A percentile compares a stretch with the other conserved stretches of the same genome.
Conservation (phyloP, 2,113 vertebrate species). For the Poeciliopsis retropinna region DNA sequence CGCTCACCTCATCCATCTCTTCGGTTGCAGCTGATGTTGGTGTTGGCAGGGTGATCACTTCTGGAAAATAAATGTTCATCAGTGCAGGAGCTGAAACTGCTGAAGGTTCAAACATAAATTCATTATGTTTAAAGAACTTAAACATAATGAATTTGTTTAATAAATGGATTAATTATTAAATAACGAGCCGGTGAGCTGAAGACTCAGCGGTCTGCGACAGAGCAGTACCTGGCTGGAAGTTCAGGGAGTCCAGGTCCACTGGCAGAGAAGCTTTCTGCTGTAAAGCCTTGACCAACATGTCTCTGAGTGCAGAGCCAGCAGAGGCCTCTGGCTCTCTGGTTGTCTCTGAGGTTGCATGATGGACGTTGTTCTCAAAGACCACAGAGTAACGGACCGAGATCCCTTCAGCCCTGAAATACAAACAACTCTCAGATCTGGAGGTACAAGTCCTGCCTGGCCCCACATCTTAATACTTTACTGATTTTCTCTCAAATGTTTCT, state of each 20-base stretch:
- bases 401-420: constrained; percentile 78
- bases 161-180: too few relatives aligned
- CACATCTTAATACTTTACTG: background rate
- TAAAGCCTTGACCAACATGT: constrained; percentile 82
- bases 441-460: too few relatives aligned
- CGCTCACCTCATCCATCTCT: constrained; percentile 24
- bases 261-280: constrained; percentile 83
- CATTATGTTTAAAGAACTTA: too few relatives aligned
- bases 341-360: constrained; percentile 63
- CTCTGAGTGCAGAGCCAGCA: constrained; percentile 76
- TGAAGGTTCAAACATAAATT: too few relatives aligned
- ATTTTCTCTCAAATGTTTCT: background rate
- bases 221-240: constrained; percentile 76
- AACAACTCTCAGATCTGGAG: background rate
- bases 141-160: too few relatives aligned
- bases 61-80: background rate
- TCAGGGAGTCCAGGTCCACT: constrained; percentile 83
- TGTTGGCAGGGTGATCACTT: constrained; percentile 27
- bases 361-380: constrained; percentile 80
- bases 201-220: too few relatives aligned
- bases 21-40: constrained; percentile 29
- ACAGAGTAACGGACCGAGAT: constrained; percentile 82
- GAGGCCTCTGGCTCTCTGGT: constrained; percentile 50
- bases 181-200: too few relatives aligned
- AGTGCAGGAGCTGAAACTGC: background rate